Percentiles rank a stretch among this genome's conserved stretches.
Conservation (phyloP, 53 echinoderm and acorn worm genomes). For the Echinometra lucunter region DNA sequence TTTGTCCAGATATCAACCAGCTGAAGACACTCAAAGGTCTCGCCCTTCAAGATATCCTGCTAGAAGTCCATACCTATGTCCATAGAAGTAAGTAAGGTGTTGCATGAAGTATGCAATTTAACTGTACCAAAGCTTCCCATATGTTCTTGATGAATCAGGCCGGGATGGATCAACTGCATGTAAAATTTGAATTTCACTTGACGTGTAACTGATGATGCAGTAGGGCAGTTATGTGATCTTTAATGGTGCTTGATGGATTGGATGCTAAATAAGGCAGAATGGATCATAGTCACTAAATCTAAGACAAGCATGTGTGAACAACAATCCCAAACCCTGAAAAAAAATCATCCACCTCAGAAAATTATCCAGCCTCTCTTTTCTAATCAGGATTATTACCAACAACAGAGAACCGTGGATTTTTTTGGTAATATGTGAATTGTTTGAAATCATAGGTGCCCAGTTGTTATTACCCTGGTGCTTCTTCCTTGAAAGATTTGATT, state of each 20-base stretch:
- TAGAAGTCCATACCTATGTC: constrained; percentile 93
- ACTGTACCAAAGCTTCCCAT: background rate
- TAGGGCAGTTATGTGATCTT: background rate
- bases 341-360: too few relatives aligned
- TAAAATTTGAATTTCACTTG: background rate
- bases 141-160: background rate
- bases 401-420: background rate
- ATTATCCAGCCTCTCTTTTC: background rate
- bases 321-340: too few relatives aligned
- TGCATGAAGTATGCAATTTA: background rate
- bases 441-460: background rate
- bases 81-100: constrained; percentile 88
- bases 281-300: background rate
- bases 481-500: background rate
- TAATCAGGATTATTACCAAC: background rate
- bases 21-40: constrained; percentile 93
- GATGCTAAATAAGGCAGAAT: background rate
- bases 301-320: too few relatives aligned
- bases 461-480: background rate
- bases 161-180: background rate
- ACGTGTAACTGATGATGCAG: background rate
- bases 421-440: background rate
- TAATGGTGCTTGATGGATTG: background rate
- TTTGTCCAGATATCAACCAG: constrained; percentile 80
- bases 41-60: constrained; percentile 91